Base-by-base conservation (phyloP, 2,113 vertebrate species). In the Beaufortia kweichowensis region DNA sequence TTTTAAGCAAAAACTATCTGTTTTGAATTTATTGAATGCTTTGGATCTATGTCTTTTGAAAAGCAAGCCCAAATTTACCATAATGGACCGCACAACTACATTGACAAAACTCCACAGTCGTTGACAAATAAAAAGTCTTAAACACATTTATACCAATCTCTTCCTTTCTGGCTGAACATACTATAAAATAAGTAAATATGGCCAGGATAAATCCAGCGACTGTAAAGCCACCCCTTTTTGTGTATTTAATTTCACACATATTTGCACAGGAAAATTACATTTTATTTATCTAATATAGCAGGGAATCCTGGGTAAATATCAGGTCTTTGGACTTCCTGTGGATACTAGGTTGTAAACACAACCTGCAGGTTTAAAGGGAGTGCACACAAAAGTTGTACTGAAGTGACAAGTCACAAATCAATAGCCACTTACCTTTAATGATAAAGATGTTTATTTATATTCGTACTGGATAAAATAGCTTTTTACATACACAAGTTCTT, bases 191-290 rank as follows among this genome's bases (percentile, higher is more conserved):
- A 83, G 84, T 85, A 85, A 89, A 89, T 88, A 85, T 79, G 82
- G 80, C 75, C 79, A 77, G 80, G 83, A 87, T 89, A 89, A 90
- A 89, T 84, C 79, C 83, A 65, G 67, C 28, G 50, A 69, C 78
- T 89, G 81, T 86, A 88, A 88, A 85, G 75, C 84, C 84, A 78
- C 86, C 84, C 63, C 61, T 83, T 85, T 82, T 85, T 89, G 85
- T 92, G 86, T 89, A 81, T 90, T 91, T 91, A 88, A 91, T 92
- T 91, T 91, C 88, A 90, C 90, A 90, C 86, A 83, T 87, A 92
- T 92, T 92, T 91, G 90, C 90, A 91, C 88, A 89, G 79, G 85
- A 82, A 91, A 90, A 92, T 91, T 88, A 90, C 88, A 90, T 91
- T 91, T 90, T 84, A 90, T 86, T 90, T 91, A 91, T 91, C 89